Percentiles rank a stretch among this genome's conserved stretches.
Evolutionary conservation across 2,113 vertebrate genomes (phyloP).

Genomic region (Charina bottae): DNA sequence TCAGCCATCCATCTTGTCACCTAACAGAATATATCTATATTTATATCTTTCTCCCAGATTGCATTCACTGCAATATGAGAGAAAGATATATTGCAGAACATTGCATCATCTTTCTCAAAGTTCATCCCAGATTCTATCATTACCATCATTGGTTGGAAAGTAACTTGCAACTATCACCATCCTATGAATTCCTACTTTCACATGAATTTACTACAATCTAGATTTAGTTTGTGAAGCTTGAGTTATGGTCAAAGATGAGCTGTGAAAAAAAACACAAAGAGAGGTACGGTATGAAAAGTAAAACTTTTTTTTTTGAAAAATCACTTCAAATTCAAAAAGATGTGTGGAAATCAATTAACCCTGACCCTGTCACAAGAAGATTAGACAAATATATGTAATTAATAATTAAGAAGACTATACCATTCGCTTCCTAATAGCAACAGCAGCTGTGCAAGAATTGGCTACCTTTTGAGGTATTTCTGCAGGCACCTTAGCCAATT

Average conservation of each 20-base stretch:
- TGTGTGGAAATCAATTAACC: not conserved
- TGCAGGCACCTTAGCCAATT: not conserved
- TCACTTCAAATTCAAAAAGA: not conserved
- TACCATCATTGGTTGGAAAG: not conserved
- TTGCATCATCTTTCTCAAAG: not conserved
- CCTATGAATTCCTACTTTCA: not conserved
- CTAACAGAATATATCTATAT: constrained; percentile 1
- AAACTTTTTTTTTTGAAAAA: not conserved
- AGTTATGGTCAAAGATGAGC: not conserved
- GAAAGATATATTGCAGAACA: not conserved
- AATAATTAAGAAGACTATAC: not conserved
- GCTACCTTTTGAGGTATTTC: not conserved
- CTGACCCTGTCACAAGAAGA: not conserved
- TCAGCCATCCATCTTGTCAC: not conserved
- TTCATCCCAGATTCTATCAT: not conserved
- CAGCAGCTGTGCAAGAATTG: not conserved
- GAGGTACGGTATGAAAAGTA: not conserved
- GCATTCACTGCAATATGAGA: not conserved
- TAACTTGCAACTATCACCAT: not conserved
- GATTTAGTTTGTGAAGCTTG: not conserved
- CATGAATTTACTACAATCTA: not conserved
- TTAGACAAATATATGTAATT: not conserved
- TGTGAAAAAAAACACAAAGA: not conserved
- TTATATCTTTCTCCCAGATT: not conserved
- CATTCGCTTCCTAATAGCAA: not conserved